Conservation (phyloP, 2,888 invertebrate genomes). For the Chromoteleia sp. region DNA sequence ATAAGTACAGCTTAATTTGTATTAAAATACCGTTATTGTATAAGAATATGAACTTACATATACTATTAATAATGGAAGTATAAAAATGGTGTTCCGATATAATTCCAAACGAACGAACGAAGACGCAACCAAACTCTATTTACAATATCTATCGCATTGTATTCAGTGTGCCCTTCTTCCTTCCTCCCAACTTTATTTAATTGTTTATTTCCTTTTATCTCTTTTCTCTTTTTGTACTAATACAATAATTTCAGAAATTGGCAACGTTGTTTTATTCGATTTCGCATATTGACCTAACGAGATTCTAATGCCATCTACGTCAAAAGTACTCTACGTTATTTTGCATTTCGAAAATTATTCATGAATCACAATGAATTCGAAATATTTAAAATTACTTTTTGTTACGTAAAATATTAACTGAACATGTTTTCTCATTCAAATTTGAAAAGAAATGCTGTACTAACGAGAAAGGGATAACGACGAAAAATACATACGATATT, state of each 20-base stretch:
- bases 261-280: neutral
- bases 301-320: constrained; percentile 8
- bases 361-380: too few species aligned
- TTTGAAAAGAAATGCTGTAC: too few species aligned
- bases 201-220: constrained; percentile 24
- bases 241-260: constrained; percentile 19
- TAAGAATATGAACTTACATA: constrained; percentile 75
- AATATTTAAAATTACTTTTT: too few species aligned
- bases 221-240: constrained; percentile 68
- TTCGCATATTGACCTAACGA: constrained; percentile 14
- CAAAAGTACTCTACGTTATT: neutral
- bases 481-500: too few species aligned
- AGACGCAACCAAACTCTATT: constrained; percentile 40
- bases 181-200: neutral
- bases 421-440: too few species aligned
- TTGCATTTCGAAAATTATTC: too few species aligned
- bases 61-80: constrained; percentile 76
- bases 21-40: constrained; percentile 75
- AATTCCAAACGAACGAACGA: constrained; percentile 68
- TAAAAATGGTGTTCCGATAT: constrained; percentile 72
- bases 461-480: too few species aligned
- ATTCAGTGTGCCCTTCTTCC: constrained; percentile 33
- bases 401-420: too few species aligned
- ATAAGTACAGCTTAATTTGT: constrained; percentile 74
- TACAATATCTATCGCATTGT: constrained; percentile 32